Conservation (phyloP, 2,113 vertebrate species). For the Coreoperca whiteheadi region DNA sequence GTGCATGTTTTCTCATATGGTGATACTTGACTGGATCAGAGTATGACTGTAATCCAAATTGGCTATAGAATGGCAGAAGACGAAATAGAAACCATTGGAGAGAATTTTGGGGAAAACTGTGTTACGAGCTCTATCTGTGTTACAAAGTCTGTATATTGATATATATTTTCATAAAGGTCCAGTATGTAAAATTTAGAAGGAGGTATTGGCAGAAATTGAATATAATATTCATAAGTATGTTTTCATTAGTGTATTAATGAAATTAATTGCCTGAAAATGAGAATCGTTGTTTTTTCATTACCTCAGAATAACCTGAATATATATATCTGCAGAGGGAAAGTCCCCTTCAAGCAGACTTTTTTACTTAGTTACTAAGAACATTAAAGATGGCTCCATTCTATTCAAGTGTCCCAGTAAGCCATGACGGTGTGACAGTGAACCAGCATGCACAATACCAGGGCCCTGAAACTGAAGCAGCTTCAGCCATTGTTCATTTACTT, state of each 20-base stretch:
- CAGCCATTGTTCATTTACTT: background rate
- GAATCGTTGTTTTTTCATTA: too few relatives aligned
- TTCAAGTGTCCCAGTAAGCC: background rate
- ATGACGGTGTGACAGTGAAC: too few relatives aligned
- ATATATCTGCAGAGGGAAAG: too few relatives aligned
- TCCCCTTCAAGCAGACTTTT: conserved; percentile 6
- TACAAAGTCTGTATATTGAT: too few relatives aligned
- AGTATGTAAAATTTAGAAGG: too few relatives aligned
- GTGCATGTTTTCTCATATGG: conserved; percentile 15
- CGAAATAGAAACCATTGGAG: conserved; percentile 14
- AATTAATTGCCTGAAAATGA: too few relatives aligned
- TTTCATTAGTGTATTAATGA: too few relatives aligned
- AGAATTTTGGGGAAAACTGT: background rate
- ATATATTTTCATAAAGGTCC: too few relatives aligned
- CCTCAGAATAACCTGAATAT: too few relatives aligned
- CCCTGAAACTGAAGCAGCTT: background rate
- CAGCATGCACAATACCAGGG: background rate
- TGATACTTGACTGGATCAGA: conserved; percentile 34
- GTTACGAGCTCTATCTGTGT: too few relatives aligned
- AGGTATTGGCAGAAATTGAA: too few relatives aligned
- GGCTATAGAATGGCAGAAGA: conserved; percentile 35
- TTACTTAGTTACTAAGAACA: background rate
- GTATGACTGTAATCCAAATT: conserved; percentile 32
- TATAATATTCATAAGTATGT: too few relatives aligned
- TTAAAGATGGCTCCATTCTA: background rate